Percentiles rank a stretch among this genome's conserved stretches.
Conservation (phyloP, 2,797 vertebrate genomes). For the Brotula barbata region DNA sequence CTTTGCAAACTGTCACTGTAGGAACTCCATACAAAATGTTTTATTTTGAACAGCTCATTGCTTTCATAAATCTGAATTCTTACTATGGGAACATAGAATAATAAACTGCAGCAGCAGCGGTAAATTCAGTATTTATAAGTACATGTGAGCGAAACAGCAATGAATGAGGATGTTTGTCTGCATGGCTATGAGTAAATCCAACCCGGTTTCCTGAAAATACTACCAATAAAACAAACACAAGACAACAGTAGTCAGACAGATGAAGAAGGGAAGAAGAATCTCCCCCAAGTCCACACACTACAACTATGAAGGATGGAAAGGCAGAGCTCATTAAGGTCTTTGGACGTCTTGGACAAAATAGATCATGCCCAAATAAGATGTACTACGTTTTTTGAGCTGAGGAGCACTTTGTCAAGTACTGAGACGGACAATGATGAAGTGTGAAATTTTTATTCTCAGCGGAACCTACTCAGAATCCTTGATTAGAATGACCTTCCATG, state of each 20-base stretch:
- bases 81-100: not conserved
- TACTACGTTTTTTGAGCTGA: conserved; percentile 2
- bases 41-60: not conserved
- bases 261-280: conserved; percentile 30
- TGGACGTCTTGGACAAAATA: no score
- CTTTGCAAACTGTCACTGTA: not conserved
- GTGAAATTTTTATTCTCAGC: conserved; percentile 14
- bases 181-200: not conserved
- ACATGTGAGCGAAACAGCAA: not conserved
- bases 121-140: no score
- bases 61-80: not conserved
- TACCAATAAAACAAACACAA: conserved; percentile 20
- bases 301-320: conserved; percentile 6
- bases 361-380: no score
- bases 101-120: not conserved
- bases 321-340: not conserved
- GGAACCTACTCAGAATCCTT: conserved; percentile 6
- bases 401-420: conserved; percentile 15
- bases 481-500: conserved; percentile 16
- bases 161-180: not conserved
- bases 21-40: conserved; percentile 29
- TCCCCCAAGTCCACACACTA: conserved; percentile 17
- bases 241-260: conserved; percentile 39
- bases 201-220: conserved; percentile 31
- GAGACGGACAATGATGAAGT: conserved; percentile 3